Evolutionary conservation across 2,113 vertebrate genomes (phyloP).

Genomic region (Conger conger): DNA sequence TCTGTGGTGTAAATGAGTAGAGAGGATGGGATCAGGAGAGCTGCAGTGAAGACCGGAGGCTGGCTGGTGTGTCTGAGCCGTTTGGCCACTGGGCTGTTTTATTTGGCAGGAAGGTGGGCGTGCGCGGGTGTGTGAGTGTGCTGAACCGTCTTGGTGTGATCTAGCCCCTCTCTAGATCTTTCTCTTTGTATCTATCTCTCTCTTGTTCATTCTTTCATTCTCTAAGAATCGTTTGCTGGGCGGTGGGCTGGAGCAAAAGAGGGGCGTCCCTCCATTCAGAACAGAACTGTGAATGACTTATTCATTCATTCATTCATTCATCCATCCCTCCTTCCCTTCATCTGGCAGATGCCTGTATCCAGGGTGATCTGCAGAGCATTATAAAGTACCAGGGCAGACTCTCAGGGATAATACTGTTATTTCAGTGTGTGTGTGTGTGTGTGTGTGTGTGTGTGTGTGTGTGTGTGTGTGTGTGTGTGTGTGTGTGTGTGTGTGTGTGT

Average conservation of each 20-base stretch:
- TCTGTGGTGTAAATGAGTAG: too few species aligned
- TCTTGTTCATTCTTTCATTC: not conserved
- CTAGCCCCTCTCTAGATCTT: not conserved
- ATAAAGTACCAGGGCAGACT: not conserved
- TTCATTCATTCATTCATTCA: not conserved
- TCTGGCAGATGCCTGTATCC: not conserved
- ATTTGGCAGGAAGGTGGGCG: not conserved
- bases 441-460: too few species aligned
- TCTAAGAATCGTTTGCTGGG: too few species aligned
- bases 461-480: too few species aligned
- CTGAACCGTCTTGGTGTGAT: not conserved
- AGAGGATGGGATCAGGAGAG: not conserved
- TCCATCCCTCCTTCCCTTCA: not conserved
- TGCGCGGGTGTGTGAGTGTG: not conserved
- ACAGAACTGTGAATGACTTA: not conserved
- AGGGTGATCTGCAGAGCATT: not conserved
- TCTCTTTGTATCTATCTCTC: not conserved
- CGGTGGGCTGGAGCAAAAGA: not conserved
- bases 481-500: too few species aligned
- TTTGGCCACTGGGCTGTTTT: constrained; percentile 4
- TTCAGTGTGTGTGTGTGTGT: not conserved
- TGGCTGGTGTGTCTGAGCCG: not conserved
- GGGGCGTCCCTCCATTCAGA: not conserved
- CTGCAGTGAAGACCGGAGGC: not conserved
- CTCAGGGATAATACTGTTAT: not conserved